Conservation (phyloP, 2,797 vertebrate species). For the Centropyge bicolor region DNA sequence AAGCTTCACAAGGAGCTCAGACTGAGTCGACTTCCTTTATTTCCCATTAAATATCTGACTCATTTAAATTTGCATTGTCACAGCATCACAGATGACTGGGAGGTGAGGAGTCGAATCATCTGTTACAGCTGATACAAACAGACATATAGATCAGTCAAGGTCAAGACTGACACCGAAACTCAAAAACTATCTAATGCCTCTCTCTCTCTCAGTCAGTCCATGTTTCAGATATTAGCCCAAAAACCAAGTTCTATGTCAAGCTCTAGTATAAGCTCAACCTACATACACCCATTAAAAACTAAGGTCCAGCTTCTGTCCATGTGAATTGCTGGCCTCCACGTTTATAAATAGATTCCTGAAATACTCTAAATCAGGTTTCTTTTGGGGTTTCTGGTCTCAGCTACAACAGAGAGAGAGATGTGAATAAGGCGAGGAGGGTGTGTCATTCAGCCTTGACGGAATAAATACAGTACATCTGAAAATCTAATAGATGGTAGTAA, state of each 20-base stretch:
- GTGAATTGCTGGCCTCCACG: neutral
- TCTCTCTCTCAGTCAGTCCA: constrained; percentile 3
- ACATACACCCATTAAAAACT: neutral
- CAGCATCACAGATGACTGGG: constrained; percentile 12
- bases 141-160: constrained; percentile 42
- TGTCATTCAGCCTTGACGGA: no score
- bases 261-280: neutral
- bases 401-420: no score
- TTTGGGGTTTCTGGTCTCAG: no score
- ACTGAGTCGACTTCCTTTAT: neutral
- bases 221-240: neutral
- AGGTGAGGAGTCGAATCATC: constrained; percentile 27
- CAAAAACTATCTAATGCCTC: constrained; percentile 9
- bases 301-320: neutral
- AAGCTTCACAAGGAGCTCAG: neutral
- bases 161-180: constrained; percentile 19
- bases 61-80: neutral
- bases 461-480: no score
- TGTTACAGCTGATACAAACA: no score
- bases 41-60: constrained; percentile 7
- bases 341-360: no score
- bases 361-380: no score
- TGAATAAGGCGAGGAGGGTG: no score
- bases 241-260: neutral
- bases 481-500: no score